Evolutionary conservation across 2,888 invertebrate genomes (phyloP), one percentile per base, ranked within the genome.

Genomic region (Rapana venosa): DNA sequence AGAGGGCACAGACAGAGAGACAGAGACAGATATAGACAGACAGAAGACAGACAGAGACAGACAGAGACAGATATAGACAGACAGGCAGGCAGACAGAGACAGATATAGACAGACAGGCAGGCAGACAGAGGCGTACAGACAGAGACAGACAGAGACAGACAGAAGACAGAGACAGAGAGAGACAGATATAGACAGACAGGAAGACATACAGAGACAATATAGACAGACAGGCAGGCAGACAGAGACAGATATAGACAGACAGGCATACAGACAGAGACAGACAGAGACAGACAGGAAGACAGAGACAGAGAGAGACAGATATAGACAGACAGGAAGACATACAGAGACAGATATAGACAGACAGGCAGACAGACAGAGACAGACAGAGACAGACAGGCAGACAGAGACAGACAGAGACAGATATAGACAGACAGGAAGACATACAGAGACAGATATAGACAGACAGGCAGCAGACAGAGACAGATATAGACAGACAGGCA

Each of bases 281-380:
- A 35, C 35, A 79, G 79, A 79, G 79, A 79, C 35, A 79, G 79
- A 79, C 35, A 79, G 79, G 32, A 35, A 32, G 35, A 32, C 0
- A 32, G 79, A 79, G 79, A 79, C 35, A 79, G 79, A 79, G 79
- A 79, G 79, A 79, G 79, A 79, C 35, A 79, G 32, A 79, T 32
- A 79, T 32, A 79, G 79, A 35, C 11, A 79, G 79, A 35, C 2
- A n/a, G 35, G n/a, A n/a, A n/a, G n/a, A n/a, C n/a, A n/a, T n/a
- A n/a, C n/a, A n/a, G n/a, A n/a, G n/a, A n/a, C n/a, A n/a, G n/a
- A n/a, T n/a, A n/a, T n/a, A 66, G 66, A 66, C 5, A 17, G 66
- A 66, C 5, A 66, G 66, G 13, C 5, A 26, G 26, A n/a, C 4
- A n/a, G 26, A 20, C 17, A 13, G 77, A 77, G 32, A 30, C n/a